These are phyloP conservation scores for Lycodopsis pacificus DNA, from an alignment of 2,797 vertebrate genomes.

Conservation along the genomic window DNA sequence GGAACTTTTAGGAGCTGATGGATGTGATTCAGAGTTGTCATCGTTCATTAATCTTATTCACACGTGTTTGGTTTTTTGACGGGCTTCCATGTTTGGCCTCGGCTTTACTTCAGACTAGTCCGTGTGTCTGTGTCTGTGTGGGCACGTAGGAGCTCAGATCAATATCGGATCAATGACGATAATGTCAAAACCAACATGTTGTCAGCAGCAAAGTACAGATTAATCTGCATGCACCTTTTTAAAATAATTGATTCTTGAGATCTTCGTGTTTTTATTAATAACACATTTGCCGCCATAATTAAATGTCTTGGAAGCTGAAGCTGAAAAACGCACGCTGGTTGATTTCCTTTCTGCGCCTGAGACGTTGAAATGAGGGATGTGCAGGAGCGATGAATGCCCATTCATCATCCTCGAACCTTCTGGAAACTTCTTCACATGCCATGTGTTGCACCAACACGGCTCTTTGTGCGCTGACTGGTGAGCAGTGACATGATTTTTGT, in stretches of 20 bases:
- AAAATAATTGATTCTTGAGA: background rate
- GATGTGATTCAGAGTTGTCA: slow-evolving; percentile 6
- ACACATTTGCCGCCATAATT: background rate
- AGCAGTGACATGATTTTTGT: slow-evolving; percentile 27
- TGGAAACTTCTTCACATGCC: slow-evolving; percentile 51
- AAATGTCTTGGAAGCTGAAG: background rate
- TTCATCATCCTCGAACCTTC: slow-evolving; percentile 53
- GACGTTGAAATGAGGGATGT: slow-evolving; percentile 24
- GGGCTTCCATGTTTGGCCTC: background rate
- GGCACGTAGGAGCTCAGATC: background rate
- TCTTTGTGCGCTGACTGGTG: slow-evolving; percentile 21
- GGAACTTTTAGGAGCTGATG: background rate
- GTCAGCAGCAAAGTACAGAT: no score
- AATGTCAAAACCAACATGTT: background rate
- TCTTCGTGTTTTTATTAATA: background rate
- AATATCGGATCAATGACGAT: background rate
- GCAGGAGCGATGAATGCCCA: slow-evolving; percentile 44
- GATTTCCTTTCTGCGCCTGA: slow-evolving; percentile 34
- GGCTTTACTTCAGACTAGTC: background rate
- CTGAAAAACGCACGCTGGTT: background rate
- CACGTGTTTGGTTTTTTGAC: background rate
- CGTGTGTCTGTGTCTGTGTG: background rate
- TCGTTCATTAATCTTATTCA: slow-evolving; percentile 20
- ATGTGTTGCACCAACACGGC: slow-evolving; percentile 14
- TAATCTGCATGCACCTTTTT: no score